Evolutionary conservation across 1,140 invertebrate genomes (phyloP).

Genomic region (Drosophila nigromelanica): DNA sequence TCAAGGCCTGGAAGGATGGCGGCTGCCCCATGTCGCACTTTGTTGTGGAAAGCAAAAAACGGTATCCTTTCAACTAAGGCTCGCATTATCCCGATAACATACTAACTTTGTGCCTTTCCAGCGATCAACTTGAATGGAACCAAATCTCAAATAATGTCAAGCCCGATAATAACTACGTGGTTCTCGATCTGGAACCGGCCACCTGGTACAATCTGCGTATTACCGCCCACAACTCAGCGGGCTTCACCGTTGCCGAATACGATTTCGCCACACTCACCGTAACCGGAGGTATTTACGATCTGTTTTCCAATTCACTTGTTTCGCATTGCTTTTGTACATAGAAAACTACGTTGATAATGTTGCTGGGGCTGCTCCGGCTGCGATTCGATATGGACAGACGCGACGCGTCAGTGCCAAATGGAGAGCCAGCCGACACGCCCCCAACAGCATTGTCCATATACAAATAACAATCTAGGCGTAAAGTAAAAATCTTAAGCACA

Average conservation of each 20-base stretch:
- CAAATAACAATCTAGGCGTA: slow-evolving; percentile 78
- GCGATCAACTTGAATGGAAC: slow-evolving; percentile 93
- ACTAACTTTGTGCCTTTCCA: slow-evolving; percentile 70
- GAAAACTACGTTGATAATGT: slow-evolving; percentile 74
- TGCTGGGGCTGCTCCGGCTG: not conserved
- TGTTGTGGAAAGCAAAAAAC: slow-evolving; percentile 97
- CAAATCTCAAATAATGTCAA: slow-evolving; percentile 97
- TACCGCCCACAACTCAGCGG: slow-evolving; percentile 97
- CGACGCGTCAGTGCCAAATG: not conserved
- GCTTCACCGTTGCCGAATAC: slow-evolving; percentile 96
- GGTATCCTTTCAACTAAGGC: slow-evolving; percentile 85
- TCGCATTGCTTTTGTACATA: slow-evolving; percentile 83
- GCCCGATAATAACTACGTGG: slow-evolving; percentile 94
- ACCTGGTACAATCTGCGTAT: slow-evolving; percentile 96
- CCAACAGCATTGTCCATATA: slow-evolving; percentile 63
- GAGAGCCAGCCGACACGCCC: not conserved
- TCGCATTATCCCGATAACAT: no score
- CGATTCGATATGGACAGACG: no score
- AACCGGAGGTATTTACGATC: slow-evolving; percentile 91
- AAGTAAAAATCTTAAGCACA: slow-evolving; percentile 54
- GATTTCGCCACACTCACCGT: slow-evolving; percentile 97
- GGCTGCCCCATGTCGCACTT: slow-evolving; percentile 98
- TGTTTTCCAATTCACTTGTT: slow-evolving; percentile 73
- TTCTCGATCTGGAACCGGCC: slow-evolving; percentile 95
- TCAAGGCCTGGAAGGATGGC: slow-evolving; percentile 96